Evolutionary conservation across 2,797 vertebrate genomes (phyloP).

Genomic region (Cynopterus sphinx): DNA sequence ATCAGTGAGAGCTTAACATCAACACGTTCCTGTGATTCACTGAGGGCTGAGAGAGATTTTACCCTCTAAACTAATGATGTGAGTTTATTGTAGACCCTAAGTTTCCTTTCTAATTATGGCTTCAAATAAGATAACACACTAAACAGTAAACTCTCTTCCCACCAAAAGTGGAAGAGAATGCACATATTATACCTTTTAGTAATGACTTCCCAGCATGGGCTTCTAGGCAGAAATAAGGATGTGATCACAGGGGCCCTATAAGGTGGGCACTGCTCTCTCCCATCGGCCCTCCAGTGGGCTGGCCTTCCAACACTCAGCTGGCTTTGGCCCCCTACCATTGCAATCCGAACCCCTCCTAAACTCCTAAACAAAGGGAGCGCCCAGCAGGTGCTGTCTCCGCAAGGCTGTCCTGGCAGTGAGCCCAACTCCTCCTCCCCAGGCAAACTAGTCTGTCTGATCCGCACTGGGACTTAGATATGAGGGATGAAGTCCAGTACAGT

Average conservation of each 20-base stretch:
- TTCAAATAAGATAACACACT: neutral
- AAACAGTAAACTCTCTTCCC: neutral
- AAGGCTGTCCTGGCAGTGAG: neutral
- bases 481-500: neutral
- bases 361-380: neutral
- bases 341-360: neutral
- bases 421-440: neutral
- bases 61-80: neutral
- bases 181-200: too few species aligned
- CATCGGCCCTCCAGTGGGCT: neutral
- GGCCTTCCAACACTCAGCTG: neutral
- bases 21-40: neutral
- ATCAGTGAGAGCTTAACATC: neutral
- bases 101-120: neutral
- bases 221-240: neutral
- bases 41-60: neutral
- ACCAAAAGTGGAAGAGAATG: neutral
- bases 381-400: neutral
- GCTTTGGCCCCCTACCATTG: neutral
- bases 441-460: neutral
- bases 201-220: neutral
- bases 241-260: neutral
- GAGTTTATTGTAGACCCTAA: neutral
- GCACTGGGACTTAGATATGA: too few species aligned
- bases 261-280: neutral